Percentiles rank a stretch among this genome's conserved stretches.
Evolutionary conservation across 2,113 vertebrate genomes (phyloP).

Genomic region (Colinus virginianus): DNA sequence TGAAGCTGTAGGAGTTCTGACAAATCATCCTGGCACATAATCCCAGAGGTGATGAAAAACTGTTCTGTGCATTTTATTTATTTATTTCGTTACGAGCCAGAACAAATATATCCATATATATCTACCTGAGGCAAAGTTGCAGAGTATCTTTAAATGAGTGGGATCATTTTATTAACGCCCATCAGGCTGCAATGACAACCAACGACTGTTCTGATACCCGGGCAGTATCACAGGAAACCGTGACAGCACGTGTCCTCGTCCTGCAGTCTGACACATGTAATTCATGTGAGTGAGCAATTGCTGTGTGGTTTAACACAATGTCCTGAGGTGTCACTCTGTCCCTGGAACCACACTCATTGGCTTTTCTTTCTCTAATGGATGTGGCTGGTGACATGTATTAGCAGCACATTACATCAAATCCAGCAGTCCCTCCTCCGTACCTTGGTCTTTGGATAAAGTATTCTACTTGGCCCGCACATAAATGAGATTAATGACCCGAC

Average conservation of each 20-base stretch:
- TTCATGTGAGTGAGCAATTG: not conserved
- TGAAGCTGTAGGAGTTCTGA: constrained; percentile 22
- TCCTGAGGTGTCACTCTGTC: not conserved
- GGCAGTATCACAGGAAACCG: not conserved
- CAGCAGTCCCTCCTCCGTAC: not conserved
- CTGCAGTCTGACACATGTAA: not conserved
- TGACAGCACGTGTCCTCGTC: fast-evolving
- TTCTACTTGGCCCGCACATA: not conserved
- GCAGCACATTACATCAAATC: not conserved
- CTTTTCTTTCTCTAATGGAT: not conserved
- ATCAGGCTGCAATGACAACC: not conserved
- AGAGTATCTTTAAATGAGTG: not conserved
- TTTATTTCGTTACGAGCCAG: not conserved
- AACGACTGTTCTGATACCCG: not conserved
- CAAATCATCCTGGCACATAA: not conserved
- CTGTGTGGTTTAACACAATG: not conserved
- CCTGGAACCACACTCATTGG: not conserved
- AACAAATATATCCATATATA: not conserved
- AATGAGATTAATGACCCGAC: not conserved
- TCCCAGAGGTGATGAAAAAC: not conserved
- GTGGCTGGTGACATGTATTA: not conserved
- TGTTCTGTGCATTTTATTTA: not conserved
- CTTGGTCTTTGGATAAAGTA: not conserved
- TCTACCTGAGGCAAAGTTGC: not conserved
- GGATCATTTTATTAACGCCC: not conserved